Evolutionary conservation across 2,888 invertebrate genomes (phyloP), one percentile per base, ranked within the genome.

Genomic region (Drosophila glabriapex): DNA sequence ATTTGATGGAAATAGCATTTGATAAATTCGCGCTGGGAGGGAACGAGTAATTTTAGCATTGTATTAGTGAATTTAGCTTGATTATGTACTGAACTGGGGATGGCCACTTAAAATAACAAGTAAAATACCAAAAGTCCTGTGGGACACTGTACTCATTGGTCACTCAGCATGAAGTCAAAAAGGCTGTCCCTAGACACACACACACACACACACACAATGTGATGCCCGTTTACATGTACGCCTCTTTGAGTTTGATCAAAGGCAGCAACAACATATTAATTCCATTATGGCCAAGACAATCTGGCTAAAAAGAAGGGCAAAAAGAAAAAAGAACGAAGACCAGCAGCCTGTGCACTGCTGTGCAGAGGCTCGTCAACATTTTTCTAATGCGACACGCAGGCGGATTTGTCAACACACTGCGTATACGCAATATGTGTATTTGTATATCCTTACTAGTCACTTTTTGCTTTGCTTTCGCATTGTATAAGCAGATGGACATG

Each of bases 331-430:
- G 6, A 19, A 35, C 64, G 28, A 66, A 33, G 37, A 22, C 16
- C 68, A 73, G 58, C 68, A 55, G 58, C 56, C 31, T 53, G 53
- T 53, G 53, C 35, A 54, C 67, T 33, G 66, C 22, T 39, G 68
- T 35, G 63, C 61, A 55, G 66, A 68, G 64, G 72, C 58, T 39
- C 39, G 19, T 39, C 28, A 39, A 29, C 39, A 29, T 39, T 61
- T 65, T 37, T 73, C 68, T 89, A 89, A 84, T 87, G 85, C 78
- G 85, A 78, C 90, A 82, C 80, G 67, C 68, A 80, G 73, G 74
- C 74, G 80, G 86, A 82, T 85, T 89, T 89, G 90, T 83, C 83
- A 90, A 78, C 86, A 83, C 86, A 88, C 54, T 79, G 75, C 83
- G 82, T 69, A 82, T 69, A 72, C 75, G 75, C 54, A 68, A 74